These are phyloP conservation scores for Euura saliciscinereae DNA, from an alignment of 1,140 invertebrate species.

Conservation along the genomic window DNA sequence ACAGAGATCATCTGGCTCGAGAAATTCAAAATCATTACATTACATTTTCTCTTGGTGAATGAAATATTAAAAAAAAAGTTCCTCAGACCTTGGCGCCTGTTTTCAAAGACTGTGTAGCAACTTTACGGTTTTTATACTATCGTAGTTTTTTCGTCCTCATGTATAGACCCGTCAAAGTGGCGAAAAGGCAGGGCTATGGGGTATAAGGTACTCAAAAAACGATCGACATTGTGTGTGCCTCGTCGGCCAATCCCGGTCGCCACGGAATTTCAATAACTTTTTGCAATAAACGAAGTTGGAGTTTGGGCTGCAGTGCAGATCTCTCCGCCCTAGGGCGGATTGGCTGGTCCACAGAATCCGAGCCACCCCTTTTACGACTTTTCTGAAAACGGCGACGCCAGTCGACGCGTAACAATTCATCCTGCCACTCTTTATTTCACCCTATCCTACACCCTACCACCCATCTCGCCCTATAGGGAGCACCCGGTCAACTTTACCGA, in stretches of 20 bases:
- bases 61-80: no score
- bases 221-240: not conserved
- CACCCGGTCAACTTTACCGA: not conserved
- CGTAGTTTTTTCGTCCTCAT: no score
- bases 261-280: slow-evolving; percentile 7
- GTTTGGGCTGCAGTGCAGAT: not conserved
- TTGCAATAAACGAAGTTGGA: slow-evolving; percentile 5
- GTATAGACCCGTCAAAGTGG: no score
- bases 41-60: no score
- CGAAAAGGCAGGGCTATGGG: not conserved
- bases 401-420: not conserved
- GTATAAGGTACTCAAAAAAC: not conserved
- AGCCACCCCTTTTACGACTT: not conserved
- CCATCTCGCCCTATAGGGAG: not conserved
- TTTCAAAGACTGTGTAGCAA: no score
- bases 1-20: no score
- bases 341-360: no score
- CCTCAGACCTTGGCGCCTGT: no score
- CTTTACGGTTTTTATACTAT: no score
- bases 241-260: not conserved
- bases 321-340: not conserved
- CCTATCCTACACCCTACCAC: no score
- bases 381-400: not conserved
- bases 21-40: no score
- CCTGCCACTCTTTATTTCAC: not conserved